Conservation (phyloP, 2,797 vertebrate genomes). For the Amblyraja radiata region DNA sequence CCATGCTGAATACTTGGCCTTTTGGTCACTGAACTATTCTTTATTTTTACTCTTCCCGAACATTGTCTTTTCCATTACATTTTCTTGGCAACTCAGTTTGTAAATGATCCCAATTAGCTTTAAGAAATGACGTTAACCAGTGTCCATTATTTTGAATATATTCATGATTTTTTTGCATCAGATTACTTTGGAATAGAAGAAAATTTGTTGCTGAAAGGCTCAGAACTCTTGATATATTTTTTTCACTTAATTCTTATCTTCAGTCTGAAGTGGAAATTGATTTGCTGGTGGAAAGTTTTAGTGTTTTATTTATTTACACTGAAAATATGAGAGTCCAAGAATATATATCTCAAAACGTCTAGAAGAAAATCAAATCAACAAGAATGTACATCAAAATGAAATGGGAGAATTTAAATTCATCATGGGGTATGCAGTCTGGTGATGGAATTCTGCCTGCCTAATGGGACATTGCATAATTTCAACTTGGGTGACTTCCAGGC, state of each 20-base stretch:
- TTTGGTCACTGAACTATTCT: background rate
- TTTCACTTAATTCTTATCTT: background rate
- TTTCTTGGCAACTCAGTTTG: background rate
- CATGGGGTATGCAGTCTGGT: background rate
- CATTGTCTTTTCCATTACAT: background rate
- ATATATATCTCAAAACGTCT: background rate
- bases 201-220: background rate
- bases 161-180: background rate
- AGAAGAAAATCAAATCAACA: background rate
- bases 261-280: background rate
- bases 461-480: background rate
- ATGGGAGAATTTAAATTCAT: background rate
- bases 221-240: background rate
- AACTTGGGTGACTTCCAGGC: background rate
- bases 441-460: background rate
- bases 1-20: background rate
- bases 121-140: background rate
- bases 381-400: background rate
- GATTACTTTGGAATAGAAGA: background rate
- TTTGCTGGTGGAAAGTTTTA: background rate
- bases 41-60: background rate
- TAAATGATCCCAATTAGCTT: too few relatives aligned
- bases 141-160: background rate
- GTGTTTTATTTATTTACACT: background rate
- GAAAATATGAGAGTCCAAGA: background rate